Evolutionary conservation across 2,888 invertebrate species (phyloP).

Genomic region (Yponomeuta plumbellus): DNA sequence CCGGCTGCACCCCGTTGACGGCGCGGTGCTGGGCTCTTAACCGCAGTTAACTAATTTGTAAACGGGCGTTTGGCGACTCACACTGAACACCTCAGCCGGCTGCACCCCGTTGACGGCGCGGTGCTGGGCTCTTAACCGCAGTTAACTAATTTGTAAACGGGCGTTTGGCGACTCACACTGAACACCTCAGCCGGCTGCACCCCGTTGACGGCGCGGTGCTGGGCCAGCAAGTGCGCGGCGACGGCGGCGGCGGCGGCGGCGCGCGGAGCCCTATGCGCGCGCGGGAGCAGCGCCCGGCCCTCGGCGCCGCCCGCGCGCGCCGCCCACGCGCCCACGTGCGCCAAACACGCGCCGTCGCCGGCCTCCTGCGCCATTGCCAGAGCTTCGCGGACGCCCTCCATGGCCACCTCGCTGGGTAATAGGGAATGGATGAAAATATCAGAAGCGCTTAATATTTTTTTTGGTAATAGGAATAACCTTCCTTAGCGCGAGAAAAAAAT

Average conservation of each 20-base stretch:
- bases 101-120: slow-evolving; percentile 81
- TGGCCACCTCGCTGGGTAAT: slow-evolving; percentile 81
- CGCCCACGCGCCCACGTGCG: slow-evolving; percentile 91
- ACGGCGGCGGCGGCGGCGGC: slow-evolving; percentile 85
- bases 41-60: too few species aligned
- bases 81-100: slow-evolving; percentile 82
- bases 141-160: too few species aligned
- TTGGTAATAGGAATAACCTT: too few species aligned
- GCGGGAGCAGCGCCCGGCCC: slow-evolving; percentile 32
- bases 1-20: slow-evolving; percentile 80
- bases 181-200: slow-evolving; percentile 81
- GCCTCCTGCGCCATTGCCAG: slow-evolving; percentile 92
- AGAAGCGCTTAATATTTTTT: too few species aligned
- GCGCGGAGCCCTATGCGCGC: slow-evolving; percentile 84
- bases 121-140: too few species aligned
- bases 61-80: slow-evolving; percentile 37
- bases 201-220: slow-evolving; percentile 83
- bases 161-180: slow-evolving; percentile 58
- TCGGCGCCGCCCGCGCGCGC: slow-evolving; percentile 42
- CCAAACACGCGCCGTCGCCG: slow-evolving; percentile 89
- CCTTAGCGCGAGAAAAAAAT: too few species aligned
- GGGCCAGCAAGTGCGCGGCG: slow-evolving; percentile 87
- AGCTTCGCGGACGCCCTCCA: slow-evolving; percentile 90
- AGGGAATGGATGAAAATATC: too few species aligned
- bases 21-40: slow-evolving; percentile 89